Conservation (phyloP, 2,113 vertebrate species). For the Dinomys branickii region DNA sequence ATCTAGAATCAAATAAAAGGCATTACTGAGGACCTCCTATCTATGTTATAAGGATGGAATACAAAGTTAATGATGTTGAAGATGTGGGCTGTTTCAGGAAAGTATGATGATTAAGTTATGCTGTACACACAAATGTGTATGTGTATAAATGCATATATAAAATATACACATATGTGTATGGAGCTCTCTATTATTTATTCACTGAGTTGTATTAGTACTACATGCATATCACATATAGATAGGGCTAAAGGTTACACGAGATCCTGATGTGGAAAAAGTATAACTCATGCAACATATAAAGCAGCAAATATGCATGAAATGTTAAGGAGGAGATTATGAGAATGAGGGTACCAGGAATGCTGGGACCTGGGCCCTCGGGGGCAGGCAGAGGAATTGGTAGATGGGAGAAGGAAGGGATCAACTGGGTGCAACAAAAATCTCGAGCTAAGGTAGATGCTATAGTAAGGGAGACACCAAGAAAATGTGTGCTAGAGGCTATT, state of each 20-base stretch:
- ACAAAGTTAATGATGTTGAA: constrained; percentile 43
- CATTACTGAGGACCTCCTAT: neutral
- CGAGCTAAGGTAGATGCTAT: neutral
- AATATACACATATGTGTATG: neutral
- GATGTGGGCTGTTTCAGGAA: neutral
- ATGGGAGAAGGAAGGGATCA: neutral
- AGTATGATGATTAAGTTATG: neutral
- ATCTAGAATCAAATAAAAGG: constrained; percentile 25
- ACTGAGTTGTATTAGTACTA: neutral
- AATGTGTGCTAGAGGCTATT: neutral
- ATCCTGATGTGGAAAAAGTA: neutral
- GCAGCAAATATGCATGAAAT: neutral
- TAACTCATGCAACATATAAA: neutral
- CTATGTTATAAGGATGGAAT: neutral
- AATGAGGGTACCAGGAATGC: neutral
- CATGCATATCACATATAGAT: neutral
- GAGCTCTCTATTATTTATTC: neutral
- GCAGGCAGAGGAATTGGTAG: neutral
- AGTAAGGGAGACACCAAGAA: neutral
- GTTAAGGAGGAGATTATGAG: neutral
- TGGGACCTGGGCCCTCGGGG: neutral
- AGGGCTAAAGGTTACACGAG: neutral
- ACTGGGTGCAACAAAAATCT: neutral
- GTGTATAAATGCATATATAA: neutral
- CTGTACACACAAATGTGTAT: neutral